phyloP scores from a whole-genome alignment of 1,140 invertebrate genomes.

The Papilio machaon region DNA sequence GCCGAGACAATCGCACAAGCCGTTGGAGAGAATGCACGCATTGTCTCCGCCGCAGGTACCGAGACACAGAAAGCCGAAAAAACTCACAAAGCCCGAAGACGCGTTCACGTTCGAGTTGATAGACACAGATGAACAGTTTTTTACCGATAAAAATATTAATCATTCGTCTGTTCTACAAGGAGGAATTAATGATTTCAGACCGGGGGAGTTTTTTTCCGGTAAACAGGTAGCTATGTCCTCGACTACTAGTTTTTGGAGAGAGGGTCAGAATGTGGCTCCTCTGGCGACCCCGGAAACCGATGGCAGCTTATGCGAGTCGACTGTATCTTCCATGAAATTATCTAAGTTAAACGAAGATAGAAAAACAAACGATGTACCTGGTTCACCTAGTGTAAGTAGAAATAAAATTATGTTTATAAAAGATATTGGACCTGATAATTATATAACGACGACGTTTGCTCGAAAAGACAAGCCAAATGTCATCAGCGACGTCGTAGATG shows the following conservation, averaged over 20 bases:
- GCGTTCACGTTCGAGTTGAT: conserved; percentile 90
- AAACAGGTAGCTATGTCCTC: conserved; percentile 68
- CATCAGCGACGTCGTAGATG: conserved; percentile 55
- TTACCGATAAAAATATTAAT: conserved; percentile 77
- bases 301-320: conserved; percentile 81
- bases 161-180: conserved; percentile 69
- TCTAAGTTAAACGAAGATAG: conserved; percentile 77
- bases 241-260: conserved; percentile 71
- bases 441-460: conserved; percentile 84
- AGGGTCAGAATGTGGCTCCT: conserved; percentile 78
- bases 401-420: conserved; percentile 83
- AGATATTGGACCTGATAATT: conserved; percentile 86
- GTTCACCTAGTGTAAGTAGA: conserved; percentile 79
- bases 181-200: conserved; percentile 76
- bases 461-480: conserved; percentile 77
- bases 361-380: conserved; percentile 73
- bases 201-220: conserved; percentile 77
- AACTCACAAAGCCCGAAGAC: conserved; percentile 85
- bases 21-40: conserved; percentile 85
- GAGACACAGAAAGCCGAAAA: conserved; percentile 84
- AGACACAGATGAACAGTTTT: conserved; percentile 86
- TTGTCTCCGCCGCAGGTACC: conserved; percentile 80
- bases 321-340: conserved; percentile 75
- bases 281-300: conserved; percentile 85
- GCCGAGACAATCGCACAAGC: conserved; percentile 82